Conservation (phyloP, 2,113 vertebrate genomes). For the Benitochromis conjunctus region DNA sequence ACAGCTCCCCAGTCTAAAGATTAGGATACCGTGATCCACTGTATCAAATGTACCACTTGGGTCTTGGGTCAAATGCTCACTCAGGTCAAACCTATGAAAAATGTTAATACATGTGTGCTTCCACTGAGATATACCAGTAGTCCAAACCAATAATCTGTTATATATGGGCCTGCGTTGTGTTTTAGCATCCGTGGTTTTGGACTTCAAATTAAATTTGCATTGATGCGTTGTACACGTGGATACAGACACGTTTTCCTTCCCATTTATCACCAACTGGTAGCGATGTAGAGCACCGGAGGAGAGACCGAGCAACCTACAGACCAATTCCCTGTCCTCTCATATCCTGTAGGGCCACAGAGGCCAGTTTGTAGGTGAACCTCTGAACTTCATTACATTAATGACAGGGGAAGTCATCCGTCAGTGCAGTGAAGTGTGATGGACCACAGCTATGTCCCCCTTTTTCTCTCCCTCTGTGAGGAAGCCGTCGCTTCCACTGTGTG, state of each 20-base stretch:
- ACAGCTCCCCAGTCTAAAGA: background rate
- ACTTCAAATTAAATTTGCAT: background rate
- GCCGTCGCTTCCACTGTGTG: constrained; percentile 12
- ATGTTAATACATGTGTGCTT: background rate
- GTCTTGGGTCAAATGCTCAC: background rate
- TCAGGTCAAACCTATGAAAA: background rate
- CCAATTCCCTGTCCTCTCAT: constrained; percentile 42
- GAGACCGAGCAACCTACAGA: constrained; percentile 24
- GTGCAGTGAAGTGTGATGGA: constrained; percentile 19
- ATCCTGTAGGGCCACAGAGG: constrained; percentile 33
- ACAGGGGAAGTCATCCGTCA: constrained; percentile 66
- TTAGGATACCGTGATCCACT: background rate
- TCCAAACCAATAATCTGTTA: background rate
- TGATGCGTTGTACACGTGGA: background rate
- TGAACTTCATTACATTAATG: constrained; percentile 57
- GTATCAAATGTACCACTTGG: background rate
- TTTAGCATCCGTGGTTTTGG: background rate
- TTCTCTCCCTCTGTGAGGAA: constrained; percentile 6
- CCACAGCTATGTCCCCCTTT: constrained; percentile 22
- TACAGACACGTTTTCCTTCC: background rate
- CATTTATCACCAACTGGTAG: background rate
- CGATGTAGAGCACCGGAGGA: constrained; percentile 14
- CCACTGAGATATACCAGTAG: background rate
- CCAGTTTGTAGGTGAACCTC: constrained; percentile 42
- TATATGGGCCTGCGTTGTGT: background rate